Base-by-base conservation (phyloP, 2,113 vertebrate species). In the Vulpes vulpes region DNA sequence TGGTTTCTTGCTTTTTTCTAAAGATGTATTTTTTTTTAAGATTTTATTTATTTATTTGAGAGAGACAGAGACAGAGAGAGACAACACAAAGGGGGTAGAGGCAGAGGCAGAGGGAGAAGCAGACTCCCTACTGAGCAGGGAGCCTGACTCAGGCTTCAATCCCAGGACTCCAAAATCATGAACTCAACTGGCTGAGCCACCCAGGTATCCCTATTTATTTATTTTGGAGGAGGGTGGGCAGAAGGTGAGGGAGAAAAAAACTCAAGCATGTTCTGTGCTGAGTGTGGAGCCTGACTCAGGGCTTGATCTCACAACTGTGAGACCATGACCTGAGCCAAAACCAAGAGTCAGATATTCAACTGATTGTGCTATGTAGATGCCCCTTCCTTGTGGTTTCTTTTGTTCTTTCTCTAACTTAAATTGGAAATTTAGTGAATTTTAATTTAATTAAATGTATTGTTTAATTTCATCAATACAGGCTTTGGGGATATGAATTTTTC, bases 381-480 rank as follows among this genome's bases (percentile, higher is more conserved):
- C 67, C 32, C n/a, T 67, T 69, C 38, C 32, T 85, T 95, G 49
- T 94, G 8, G 6, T 89, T 81, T 93, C 57, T 62, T 76, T 74
- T 80, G 55, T 74, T 89, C 8, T 82, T 60, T 74, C 87, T 60
- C 35, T 76, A 87, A 55, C 17, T 91, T 93, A 25, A 67, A 91
- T 35, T 57, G 60, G 55, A 20, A 91, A 93, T 82, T 93, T 60
- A 95, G 78, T 49, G 73, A 76, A 74, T 64, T 73, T 49, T 69
- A 79, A 23, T 80, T 84, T 51, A 95, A 87, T 84, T 96, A 67
- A 60, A 43, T 60, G 51, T 12, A 73, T 17, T 74, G 60, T 83
- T 96, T 64, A 55, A 81, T 83, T 91, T 78, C 65, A 49, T 27
- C 51, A 55, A 30, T 79, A 35, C 7, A 57, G 19, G 69, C 62